A percentile compares a stretch with the other conserved stretches of the same genome.
phyloP scores from a whole-genome alignment of 2,797 vertebrate genomes.

The Thalassophryne amazonica region DNA sequence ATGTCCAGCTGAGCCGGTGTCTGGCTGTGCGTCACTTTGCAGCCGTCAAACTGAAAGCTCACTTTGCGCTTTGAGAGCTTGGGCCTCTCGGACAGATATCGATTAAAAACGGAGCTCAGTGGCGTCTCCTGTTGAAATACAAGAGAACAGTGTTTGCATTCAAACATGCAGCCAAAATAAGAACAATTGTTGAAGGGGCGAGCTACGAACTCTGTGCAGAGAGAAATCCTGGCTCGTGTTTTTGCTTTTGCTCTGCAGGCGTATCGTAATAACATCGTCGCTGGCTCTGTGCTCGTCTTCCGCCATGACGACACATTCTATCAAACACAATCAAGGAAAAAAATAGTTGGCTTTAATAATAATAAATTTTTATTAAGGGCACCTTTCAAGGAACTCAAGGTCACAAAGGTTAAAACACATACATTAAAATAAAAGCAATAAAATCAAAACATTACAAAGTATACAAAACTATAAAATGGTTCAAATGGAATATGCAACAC shows the following conservation, averaged over 20 bases:
- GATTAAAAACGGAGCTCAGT: constrained; percentile 72
- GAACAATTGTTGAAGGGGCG: background rate
- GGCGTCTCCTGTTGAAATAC: constrained; percentile 56
- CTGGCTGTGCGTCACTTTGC: constrained; percentile 68
- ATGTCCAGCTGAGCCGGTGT: constrained; percentile 84
- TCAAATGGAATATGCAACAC: too few species aligned
- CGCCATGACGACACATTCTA: constrained; percentile 78
- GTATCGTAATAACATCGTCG: constrained; percentile 57
- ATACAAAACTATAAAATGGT: too few species aligned
- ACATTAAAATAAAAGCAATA: too few species aligned
- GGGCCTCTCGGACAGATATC: constrained; percentile 67
- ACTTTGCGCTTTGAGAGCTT: constrained; percentile 41
- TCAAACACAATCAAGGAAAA: constrained; percentile 2
- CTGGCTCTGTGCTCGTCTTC: constrained; percentile 24
- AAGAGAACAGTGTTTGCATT: background rate
- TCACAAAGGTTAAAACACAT: too few species aligned
- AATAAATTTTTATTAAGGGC: too few species aligned
- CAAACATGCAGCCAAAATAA: background rate
- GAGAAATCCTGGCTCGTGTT: constrained; percentile 65
- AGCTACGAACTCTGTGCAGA: constrained; percentile 54
- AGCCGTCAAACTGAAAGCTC: constrained; percentile 84
- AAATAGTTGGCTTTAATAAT: too few species aligned
- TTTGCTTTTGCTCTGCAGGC: constrained; percentile 77
- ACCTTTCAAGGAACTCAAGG: too few species aligned
- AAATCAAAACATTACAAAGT: too few species aligned